Percentiles rank a stretch among this genome's conserved stretches.
phyloP scores from a whole-genome alignment of 1,140 invertebrate genomes.

The Orchesella cincta region DNA sequence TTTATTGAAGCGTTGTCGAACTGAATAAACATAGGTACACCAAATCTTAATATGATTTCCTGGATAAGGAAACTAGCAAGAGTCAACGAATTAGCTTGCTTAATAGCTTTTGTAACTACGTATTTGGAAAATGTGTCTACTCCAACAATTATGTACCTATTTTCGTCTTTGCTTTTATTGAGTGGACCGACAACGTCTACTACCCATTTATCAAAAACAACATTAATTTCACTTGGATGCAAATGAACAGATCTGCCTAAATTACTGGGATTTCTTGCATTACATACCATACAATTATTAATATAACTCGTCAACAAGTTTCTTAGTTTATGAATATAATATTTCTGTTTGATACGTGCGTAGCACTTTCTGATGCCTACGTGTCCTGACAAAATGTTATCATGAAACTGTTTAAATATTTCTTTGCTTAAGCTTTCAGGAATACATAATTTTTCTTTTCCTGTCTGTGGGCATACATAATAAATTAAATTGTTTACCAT shows the following conservation, averaged over 20 bases:
- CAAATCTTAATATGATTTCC: neutral
- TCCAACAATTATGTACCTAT: neutral
- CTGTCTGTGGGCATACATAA: neutral
- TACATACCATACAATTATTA: neutral
- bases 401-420: neutral
- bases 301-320: neutral
- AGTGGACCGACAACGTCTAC: neutral
- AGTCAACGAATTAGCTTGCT: neutral
- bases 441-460: neutral
- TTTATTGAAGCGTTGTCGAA: neutral
- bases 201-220: neutral
- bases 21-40: neutral
- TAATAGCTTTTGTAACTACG: neutral
- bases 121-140: neutral
- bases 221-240: neutral
- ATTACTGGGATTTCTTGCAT: neutral
- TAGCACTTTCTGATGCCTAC: neutral
- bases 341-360: neutral
- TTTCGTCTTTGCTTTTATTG: neutral
- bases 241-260: neutral
- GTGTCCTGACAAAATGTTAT: neutral
- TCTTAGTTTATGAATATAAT: neutral
- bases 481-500: neutral
- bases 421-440: neutral
- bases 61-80: neutral